phyloP scores from a whole-genome alignment of 2,888 invertebrate species.

The Globia sparganii region DNA sequence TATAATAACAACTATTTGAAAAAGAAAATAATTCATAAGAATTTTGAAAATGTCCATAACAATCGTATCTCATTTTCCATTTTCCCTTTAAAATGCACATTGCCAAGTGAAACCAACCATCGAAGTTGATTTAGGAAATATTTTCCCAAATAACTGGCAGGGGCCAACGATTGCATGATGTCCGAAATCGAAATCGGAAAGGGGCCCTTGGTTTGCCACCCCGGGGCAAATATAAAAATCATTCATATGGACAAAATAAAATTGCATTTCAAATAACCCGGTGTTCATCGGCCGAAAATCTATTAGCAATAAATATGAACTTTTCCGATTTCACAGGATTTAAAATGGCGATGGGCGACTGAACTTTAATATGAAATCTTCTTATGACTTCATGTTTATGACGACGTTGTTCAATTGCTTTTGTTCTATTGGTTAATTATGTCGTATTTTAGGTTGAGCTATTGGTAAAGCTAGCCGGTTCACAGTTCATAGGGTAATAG shows the following conservation, averaged over 20 bases:
- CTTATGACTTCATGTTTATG: conserved; percentile 86
- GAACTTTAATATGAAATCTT: conserved; percentile 80
- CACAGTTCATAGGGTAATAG: conserved; percentile 9
- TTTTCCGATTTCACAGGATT: conserved; percentile 90
- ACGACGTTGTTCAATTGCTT: conserved; percentile 82
- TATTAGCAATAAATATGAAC: conserved; percentile 91
- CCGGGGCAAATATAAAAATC: conserved; percentile 89
- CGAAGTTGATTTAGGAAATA: conserved; percentile 74
- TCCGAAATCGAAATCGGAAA: conserved; percentile 84
- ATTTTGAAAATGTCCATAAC: neutral
- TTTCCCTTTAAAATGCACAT: conserved; percentile 63
- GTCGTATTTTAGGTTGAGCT: conserved; percentile 48
- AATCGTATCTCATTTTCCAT: conserved; percentile 20
- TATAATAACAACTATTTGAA: neutral
- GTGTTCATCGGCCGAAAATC: conserved; percentile 89
- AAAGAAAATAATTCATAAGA: neutral
- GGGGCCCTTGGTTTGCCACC: conserved; percentile 78
- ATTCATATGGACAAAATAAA: conserved; percentile 90
- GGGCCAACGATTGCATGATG: conserved; percentile 80
- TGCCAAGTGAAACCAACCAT: conserved; percentile 73
- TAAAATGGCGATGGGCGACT: conserved; percentile 81
- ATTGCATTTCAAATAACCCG: conserved; percentile 90
- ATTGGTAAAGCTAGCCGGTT: conserved; percentile 4
- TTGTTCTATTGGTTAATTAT: conserved; percentile 73
- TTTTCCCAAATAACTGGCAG: conserved; percentile 73